Percentiles rank a stretch among this genome's conserved stretches.
Conservation (phyloP, 2,113 vertebrate genomes). For the Pseudolaguvia tuberculata region DNA sequence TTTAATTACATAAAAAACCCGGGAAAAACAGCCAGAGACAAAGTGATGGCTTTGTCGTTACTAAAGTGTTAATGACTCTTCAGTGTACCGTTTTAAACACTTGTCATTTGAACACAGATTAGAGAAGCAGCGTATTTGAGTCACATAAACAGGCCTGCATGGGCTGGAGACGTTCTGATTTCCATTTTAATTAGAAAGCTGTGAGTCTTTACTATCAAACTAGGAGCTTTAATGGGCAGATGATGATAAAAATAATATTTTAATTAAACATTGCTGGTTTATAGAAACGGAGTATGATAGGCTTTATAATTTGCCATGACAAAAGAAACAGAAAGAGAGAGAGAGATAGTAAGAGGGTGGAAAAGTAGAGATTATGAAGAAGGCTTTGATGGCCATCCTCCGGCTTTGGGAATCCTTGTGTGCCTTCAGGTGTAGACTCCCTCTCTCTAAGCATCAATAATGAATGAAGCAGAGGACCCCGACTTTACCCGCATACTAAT, state of each 20-base stretch:
- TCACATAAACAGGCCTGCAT: constrained; percentile 16
- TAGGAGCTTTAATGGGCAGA: constrained; percentile 37
- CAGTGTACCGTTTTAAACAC: neutral
- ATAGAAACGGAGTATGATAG: constrained; percentile 29
- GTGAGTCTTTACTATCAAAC: constrained; percentile 23
- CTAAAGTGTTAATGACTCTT: constrained; percentile 11
- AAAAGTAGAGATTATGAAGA: constrained; percentile 63
- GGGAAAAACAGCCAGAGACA: neutral
- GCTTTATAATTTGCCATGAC: constrained; percentile 2
- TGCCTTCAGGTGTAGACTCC: constrained; percentile 65
- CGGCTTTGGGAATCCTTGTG: constrained; percentile 64
- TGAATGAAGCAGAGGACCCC: constrained; percentile 68
- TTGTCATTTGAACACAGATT: constrained; percentile 8
- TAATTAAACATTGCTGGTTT: constrained; percentile 54
- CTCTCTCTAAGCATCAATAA: constrained; percentile 73
- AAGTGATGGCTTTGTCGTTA: constrained; percentile 27
- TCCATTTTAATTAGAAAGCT: constrained; percentile 39
- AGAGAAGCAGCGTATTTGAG: constrained; percentile 18
- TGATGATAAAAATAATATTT: constrained; percentile 51
- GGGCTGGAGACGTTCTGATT: neutral
- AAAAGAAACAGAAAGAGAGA: constrained; percentile 10
- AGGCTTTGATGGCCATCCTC: constrained; percentile 65
- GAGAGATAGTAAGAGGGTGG: constrained; percentile 31
- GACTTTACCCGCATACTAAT: constrained; percentile 70
- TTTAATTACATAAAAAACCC: constrained; percentile 3